Base-by-base conservation (phyloP, 35 echinoderm and acorn worm species). In the Patiria miniata region DNA sequence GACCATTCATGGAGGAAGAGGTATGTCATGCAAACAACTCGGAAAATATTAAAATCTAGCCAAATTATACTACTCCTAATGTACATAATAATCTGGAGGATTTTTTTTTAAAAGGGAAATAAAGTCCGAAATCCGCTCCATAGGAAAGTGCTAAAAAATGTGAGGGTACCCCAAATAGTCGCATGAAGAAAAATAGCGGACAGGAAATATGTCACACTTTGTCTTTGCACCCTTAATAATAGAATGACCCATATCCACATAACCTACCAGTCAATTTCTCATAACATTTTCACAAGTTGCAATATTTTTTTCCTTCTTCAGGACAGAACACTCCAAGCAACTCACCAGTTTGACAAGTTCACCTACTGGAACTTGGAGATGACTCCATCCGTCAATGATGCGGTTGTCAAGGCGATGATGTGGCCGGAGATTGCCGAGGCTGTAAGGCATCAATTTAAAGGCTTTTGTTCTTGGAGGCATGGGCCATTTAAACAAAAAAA, bases 301-400 rank as follows among this genome's bases (percentile, higher is more conserved):
- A 33, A 18, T 78, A 5, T 51, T 8, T 28, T 26, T 5, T 16
- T 34, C 19, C 34, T 8, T 61, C 61, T 54, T 84, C 79, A 92
- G 90, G 90, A 92, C 81, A 85, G 90, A 10, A 86, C 77, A 39
- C 78, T 92, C 1, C 86, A 57, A 77, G 90, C 85, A 38, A 77
- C 59, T 6, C 90, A 92, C 26, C 82, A 78, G 36, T 92, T 92
- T 78, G 77, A 92, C 14, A 77, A 83, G 26, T 83, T 92, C 52
- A 87, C 77, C 2, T 92, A 92, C 60, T 92, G 90, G 90, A 92
- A 92, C 87, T 59, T 86, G 36, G 90, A 92, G 47, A 92, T 58
- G n/a, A 78, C 79, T 14, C 78, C 90, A 16, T 92, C 54, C 37
- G 65, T 42, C 19, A 92, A 92, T 77, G 90, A 92, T 59, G 42